Evolutionary conservation across 2,113 vertebrate species (phyloP), one percentile per base, ranked within the genome.

Genomic region (Pelvicachromis taeniatus): DNA sequence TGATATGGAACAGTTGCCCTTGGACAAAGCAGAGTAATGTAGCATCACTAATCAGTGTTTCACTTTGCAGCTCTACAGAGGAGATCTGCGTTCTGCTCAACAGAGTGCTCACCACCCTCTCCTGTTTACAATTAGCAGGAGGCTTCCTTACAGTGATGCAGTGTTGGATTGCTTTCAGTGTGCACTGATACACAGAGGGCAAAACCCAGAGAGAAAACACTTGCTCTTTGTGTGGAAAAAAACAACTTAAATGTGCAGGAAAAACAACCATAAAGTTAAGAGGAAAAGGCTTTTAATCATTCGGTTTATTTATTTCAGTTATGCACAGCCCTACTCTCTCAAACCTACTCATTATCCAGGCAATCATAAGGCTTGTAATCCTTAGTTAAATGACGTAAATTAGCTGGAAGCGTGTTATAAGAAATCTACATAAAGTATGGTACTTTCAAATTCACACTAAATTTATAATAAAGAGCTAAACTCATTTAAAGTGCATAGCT

Each of bases 1-100:
- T 91, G 90, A 93, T 94, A 93, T 93, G 94, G 95, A 94, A 89
- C 85, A 88, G 91, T 94, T 92, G 94, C 94, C 93, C 93, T 94
- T 94, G 92, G 91, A 94, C 92, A 93, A 94, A 92, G 85, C 65
- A 55, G 87, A 91, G 87, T 95, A 94, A 95, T 95, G 93, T 93
- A 93, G 87, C 92, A 75, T 94, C 81, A 92, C 93, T 95, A 95
- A 95, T 96, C 93, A 95, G 90, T 58, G 88, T 92, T 95, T 92
- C 89, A 91, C 89, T 92, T 90, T 79, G 86, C 81, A 16, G 82
- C 87, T 84, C 82, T 78, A 83, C 81, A 89, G 85, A 89, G 88
- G 89, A 90, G 88, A 89, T 91, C 87, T 87, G 78, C 89, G 88
- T 90, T 92, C 85, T 89, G 89, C 91, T 89, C 85, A 55, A 86